phyloP scores from a whole-genome alignment of 2,888 invertebrate species.

The Heliconius ismenius region DNA sequence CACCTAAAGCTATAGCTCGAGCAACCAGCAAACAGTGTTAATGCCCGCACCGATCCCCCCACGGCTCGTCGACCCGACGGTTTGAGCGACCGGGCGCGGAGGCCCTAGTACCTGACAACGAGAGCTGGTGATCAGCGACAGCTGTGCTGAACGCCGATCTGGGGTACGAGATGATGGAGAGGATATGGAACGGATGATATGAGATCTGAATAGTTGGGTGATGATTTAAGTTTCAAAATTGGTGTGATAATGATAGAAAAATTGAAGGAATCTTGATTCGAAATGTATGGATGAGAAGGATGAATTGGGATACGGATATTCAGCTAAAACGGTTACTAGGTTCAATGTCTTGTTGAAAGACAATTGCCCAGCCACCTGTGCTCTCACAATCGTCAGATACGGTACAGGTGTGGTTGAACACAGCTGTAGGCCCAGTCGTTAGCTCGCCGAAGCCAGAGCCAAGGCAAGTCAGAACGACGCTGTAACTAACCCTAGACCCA shows the following conservation, averaged over 20 bases:
- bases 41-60: constrained; percentile 78
- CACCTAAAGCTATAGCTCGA: constrained; percentile 70
- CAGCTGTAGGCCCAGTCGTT: constrained; percentile 64
- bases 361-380: constrained; percentile 74
- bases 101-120: constrained; percentile 79
- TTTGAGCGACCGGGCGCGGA: constrained; percentile 77
- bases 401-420: constrained; percentile 76
- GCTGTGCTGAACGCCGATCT: constrained; percentile 55
- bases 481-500: constrained; percentile 61
- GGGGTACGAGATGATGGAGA: constrained; percentile 35
- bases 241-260: neutral
- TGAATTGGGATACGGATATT: neutral
- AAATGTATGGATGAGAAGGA: neutral
- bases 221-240: neutral
- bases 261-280: no score
- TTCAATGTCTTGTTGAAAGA: constrained; percentile 80
- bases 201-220: neutral
- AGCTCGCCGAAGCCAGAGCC: constrained; percentile 48
- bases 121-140: constrained; percentile 61
- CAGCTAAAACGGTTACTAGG: constrained; percentile 60
- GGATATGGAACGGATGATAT: neutral
- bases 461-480: constrained; percentile 54
- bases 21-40: constrained; percentile 65
- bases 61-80: constrained; percentile 72
- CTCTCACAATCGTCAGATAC: constrained; percentile 68